Evolutionary conservation across 2,888 invertebrate genomes (phyloP).

Genomic region (Cerceris rybyensis): DNA sequence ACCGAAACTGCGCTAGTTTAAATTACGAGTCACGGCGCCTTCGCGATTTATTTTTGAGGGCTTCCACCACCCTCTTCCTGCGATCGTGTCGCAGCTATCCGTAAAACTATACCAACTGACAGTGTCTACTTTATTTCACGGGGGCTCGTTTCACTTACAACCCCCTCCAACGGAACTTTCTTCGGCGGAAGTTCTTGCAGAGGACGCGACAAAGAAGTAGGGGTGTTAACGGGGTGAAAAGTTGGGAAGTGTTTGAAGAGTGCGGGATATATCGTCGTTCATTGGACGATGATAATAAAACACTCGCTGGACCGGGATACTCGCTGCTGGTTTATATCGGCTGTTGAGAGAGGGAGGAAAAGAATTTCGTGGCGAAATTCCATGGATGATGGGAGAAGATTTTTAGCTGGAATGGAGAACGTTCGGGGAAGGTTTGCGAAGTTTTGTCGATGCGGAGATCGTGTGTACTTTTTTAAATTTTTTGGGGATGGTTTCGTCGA

Average conservation of each 20-base stretch:
- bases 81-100: conserved; percentile 33
- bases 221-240: conserved; percentile 64
- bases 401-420: not conserved
- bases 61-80: not conserved
- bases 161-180: conserved; percentile 46
- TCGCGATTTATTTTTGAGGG: conserved; percentile 77
- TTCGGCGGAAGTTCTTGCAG: conserved; percentile 49
- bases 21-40: conserved; percentile 78
- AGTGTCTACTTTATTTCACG: conserved; percentile 63
- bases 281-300: conserved; percentile 59
- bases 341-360: not conserved
- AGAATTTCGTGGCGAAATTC: not conserved
- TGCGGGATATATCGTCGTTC: conserved; percentile 55
- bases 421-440: not conserved
- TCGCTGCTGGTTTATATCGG: conserved; percentile 40
- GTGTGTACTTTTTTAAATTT: not conserved
- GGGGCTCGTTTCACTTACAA: conserved; percentile 44
- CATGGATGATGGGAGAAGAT: conserved; percentile 9
- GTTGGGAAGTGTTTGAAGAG: conserved; percentile 51
- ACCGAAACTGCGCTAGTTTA: conserved; percentile 81
- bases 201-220: conserved; percentile 3
- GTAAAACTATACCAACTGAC: conserved; percentile 49
- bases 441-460: not conserved
- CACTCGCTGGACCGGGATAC: conserved; percentile 27
- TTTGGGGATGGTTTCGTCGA: not conserved